Percentiles rank a stretch among this genome's conserved stretches.
Evolutionary conservation across 2,888 invertebrate species (phyloP).

Genomic region (Epiblema foenella): DNA sequence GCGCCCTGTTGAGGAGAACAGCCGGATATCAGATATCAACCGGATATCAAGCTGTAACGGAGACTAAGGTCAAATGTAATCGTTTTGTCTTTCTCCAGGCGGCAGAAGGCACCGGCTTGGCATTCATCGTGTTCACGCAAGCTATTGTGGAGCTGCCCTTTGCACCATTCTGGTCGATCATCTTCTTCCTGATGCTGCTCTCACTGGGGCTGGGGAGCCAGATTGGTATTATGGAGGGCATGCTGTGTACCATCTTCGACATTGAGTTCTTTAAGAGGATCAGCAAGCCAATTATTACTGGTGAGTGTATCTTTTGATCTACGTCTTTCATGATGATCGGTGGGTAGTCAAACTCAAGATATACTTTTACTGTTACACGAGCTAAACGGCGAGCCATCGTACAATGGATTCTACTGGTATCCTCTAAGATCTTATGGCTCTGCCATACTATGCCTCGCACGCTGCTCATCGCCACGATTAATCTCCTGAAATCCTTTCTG

Average conservation of each 20-base stretch:
- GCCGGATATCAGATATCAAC: too few relatives aligned
- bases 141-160: slow-evolving; percentile 97
- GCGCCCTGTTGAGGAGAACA: too few relatives aligned
- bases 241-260: slow-evolving; percentile 97
- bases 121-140: slow-evolving; percentile 98
- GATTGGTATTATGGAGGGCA: slow-evolving; percentile 98
- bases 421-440: neutral
- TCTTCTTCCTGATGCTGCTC: slow-evolving; percentile 98
- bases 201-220: slow-evolving; percentile 97
- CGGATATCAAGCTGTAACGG: too few relatives aligned
- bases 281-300: slow-evolving; percentile 95
- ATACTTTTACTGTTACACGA: too few relatives aligned
- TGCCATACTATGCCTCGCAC: too few relatives aligned
- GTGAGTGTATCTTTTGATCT: slow-evolving; percentile 67
- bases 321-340: neutral
- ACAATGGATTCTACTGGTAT: neutral
- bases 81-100: slow-evolving; percentile 85
- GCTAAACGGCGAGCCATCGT: too few relatives aligned
- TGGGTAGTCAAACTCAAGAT: too few relatives aligned
- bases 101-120: slow-evolving; percentile 97
- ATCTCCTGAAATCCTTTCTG: too few relatives aligned
- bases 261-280: slow-evolving; percentile 95
- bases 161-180: slow-evolving; percentile 97
- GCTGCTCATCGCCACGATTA: too few relatives aligned
- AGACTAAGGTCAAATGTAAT: too few relatives aligned